Conservation (phyloP, 2,888 invertebrate genomes). For the Folsomia manolachei region DNA sequence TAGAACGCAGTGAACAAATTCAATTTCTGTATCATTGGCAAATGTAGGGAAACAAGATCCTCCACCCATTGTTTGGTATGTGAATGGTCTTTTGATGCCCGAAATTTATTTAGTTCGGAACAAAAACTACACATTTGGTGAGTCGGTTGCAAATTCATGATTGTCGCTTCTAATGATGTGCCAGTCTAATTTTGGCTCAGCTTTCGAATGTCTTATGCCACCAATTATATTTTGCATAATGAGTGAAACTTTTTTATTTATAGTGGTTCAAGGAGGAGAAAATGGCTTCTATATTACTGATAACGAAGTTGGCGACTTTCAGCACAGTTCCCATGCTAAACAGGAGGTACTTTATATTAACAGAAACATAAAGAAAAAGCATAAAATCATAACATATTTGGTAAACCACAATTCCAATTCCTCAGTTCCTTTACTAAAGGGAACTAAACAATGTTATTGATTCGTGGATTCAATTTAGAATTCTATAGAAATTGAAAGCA, state of each 20-base stretch:
- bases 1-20: background rate
- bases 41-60: constrained; percentile 24
- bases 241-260: constrained; percentile 53
- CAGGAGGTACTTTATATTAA: too few species aligned
- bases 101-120: constrained; percentile 73
- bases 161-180: background rate
- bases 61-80: constrained; percentile 69
- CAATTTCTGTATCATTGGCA: background rate
- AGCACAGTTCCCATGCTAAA: too few species aligned
- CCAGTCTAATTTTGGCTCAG: too few species aligned
- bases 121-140: constrained; percentile 44
- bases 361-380: too few species aligned
- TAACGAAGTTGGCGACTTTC: constrained; percentile 85
- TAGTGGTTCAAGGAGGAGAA: constrained; percentile 75
- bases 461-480: too few species aligned
- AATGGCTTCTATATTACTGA: constrained; percentile 84
- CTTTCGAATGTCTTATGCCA: too few species aligned
- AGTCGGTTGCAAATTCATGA: too few species aligned
- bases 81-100: constrained; percentile 84
- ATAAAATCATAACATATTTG: too few species aligned
- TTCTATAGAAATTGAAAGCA: too few species aligned
- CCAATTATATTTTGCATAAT: background rate
- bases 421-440: too few species aligned
- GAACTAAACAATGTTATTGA: too few species aligned
- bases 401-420: too few species aligned